phyloP scores from a whole-genome alignment of 1,140 invertebrate genomes.

The Apis laboriosa region DNA sequence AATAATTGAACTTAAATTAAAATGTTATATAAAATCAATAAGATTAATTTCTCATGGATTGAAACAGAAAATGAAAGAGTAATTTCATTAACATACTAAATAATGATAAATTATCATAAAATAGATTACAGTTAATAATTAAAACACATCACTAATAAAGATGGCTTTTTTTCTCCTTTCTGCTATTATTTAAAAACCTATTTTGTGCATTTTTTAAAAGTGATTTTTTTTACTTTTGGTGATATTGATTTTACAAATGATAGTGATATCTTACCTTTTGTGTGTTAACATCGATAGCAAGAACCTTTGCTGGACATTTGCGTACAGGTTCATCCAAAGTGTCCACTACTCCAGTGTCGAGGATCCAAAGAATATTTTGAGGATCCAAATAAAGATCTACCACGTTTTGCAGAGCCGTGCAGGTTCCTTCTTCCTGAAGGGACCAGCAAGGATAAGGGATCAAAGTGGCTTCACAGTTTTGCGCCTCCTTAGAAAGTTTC shows the following conservation, averaged over 20 bases:
- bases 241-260: not conserved
- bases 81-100: no score
- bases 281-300: constrained; percentile 81
- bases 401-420: constrained; percentile 82
- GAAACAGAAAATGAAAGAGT: no score
- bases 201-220: no score
- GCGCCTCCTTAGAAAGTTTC: constrained; percentile 76
- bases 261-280: constrained; percentile 73
- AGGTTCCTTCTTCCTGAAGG: constrained; percentile 83
- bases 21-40: no score
- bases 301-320: constrained; percentile 82
- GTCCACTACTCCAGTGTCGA: constrained; percentile 83
- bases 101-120: no score
- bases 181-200: no score
- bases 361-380: constrained; percentile 82
- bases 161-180: no score
- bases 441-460: constrained; percentile 83
- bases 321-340: constrained; percentile 81
- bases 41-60: no score
- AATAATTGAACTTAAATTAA: no score
- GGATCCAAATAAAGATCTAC: constrained; percentile 83
- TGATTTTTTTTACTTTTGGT: no score
- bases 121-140: no score
- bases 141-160: no score
- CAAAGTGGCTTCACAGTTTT: constrained; percentile 77